A percentile compares a stretch with the other conserved stretches of the same genome.
Evolutionary conservation across 1,140 invertebrate genomes (phyloP).

Genomic region (Aphaenogaster ashmeadi): DNA sequence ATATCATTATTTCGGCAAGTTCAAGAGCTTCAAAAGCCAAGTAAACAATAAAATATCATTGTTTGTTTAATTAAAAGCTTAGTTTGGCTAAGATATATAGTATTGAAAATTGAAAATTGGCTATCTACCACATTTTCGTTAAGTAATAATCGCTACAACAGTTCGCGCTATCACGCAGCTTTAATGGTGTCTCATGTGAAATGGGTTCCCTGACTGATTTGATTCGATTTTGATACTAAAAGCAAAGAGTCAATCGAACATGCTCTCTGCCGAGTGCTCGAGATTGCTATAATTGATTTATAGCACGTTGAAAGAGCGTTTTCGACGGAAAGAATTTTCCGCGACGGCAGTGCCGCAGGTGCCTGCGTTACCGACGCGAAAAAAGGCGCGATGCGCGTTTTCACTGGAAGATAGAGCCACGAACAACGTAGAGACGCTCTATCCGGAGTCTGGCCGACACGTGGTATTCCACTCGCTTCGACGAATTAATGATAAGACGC

Average conservation of each 20-base stretch:
- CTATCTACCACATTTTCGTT: neutral
- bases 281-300: neutral
- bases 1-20: neutral
- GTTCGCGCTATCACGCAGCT: neutral
- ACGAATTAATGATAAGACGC: neutral
- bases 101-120: neutral
- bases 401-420: constrained; percentile 84
- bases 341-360: constrained; percentile 25
- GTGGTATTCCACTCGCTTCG: neutral
- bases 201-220: neutral
- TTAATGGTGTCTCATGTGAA: neutral
- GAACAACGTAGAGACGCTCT: constrained; percentile 61
- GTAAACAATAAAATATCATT: neutral
- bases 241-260: neutral
- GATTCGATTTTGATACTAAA: neutral
- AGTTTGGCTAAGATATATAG: neutral
- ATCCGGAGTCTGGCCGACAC: constrained; percentile 9
- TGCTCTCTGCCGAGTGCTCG: neutral
- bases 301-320: neutral
- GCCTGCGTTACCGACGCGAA: constrained; percentile 77
- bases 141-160: neutral
- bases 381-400: constrained; percentile 67
- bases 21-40: neutral
- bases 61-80: neutral
- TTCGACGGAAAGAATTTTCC: constrained; percentile 59